Percentiles rank a stretch among this genome's conserved stretches.
These are phyloP conservation scores for Pyrochroa serraticornis DNA, from an alignment of 2,888 invertebrate genomes.

Conservation along the genomic window DNA sequence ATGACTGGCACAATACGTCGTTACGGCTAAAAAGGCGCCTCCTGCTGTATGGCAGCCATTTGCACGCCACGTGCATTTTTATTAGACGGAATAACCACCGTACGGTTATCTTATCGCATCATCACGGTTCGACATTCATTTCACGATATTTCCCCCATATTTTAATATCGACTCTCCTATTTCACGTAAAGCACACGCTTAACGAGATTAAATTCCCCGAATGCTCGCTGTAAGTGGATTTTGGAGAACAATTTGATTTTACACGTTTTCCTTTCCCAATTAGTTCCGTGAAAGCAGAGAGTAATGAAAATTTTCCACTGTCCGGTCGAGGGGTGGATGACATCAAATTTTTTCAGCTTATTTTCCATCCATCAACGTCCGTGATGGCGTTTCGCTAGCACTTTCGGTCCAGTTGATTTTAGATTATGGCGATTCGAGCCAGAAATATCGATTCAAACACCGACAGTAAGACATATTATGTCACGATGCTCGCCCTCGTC, in stretches of 20 bases:
- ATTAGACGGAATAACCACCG: constrained; percentile 5
- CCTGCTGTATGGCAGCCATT: constrained; percentile 15
- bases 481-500: constrained; percentile 27
- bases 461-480: constrained; percentile 25
- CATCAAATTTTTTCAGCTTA: no score
- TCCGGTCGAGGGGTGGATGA: no score
- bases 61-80: constrained; percentile 33
- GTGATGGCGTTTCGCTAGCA: no score
- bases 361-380: no score
- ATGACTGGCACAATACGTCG: no score
- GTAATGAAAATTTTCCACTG: constrained; percentile 4
- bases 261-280: constrained; percentile 28
- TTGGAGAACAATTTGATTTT: constrained; percentile 34
- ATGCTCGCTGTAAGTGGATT: constrained; percentile 31
- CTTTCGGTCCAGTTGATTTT: no score
- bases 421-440: no score
- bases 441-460: constrained; percentile 29
- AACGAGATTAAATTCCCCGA: constrained; percentile 32
- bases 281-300: background rate
- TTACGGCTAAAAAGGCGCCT: no score
- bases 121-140: no score
- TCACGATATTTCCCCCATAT: constrained; percentile 1
- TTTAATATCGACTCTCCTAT: constrained; percentile 15
- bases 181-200: constrained; percentile 14
- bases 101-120: no score